A percentile compares a stretch with the other conserved stretches of the same genome.
Evolutionary conservation across 2,113 vertebrate genomes (phyloP).

Genomic region (Brachionichthys hirsutus): DNA sequence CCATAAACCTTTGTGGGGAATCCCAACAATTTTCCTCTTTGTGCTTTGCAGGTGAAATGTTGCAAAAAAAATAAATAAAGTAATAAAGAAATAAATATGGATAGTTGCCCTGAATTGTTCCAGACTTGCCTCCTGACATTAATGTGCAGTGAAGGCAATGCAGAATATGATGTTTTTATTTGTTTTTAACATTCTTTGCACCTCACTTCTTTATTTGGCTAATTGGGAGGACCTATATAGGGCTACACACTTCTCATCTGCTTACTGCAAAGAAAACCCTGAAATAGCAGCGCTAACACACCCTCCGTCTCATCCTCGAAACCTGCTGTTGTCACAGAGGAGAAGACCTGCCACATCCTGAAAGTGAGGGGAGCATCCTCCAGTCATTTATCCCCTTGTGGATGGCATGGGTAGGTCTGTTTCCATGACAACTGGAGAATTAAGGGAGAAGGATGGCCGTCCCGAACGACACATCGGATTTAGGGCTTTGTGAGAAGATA

Average conservation of each 20-base stretch:
- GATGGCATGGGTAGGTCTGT: slow-evolving; percentile 67
- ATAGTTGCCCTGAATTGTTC: no score
- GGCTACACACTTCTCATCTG: slow-evolving; percentile 2
- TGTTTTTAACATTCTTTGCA: neutral
- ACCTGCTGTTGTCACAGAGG: slow-evolving; percentile 35
- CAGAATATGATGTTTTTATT: neutral
- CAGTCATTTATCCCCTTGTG: slow-evolving; percentile 56
- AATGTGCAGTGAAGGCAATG: neutral
- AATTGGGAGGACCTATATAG: neutral
- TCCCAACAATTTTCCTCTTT: no score
- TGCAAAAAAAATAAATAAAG: no score
- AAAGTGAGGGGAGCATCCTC: slow-evolving; percentile 65
- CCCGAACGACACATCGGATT: slow-evolving; percentile 67
- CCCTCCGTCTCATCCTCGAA: neutral
- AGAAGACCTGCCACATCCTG: slow-evolving; percentile 45
- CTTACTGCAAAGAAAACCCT: slow-evolving; percentile 16
- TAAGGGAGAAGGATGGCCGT: slow-evolving; percentile 61
- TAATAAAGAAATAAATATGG: no score
- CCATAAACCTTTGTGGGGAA: no score
- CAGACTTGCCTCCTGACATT: no score
- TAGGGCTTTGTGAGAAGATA: slow-evolving; percentile 50
- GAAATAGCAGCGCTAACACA: slow-evolving; percentile 10
- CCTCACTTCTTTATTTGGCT: neutral
- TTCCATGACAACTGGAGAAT: slow-evolving; percentile 75
- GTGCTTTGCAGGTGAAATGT: no score